Percentiles rank a stretch among this genome's conserved stretches.
phyloP scores from a whole-genome alignment of 2,113 vertebrate genomes.

The Tychaedon coryphoeus region DNA sequence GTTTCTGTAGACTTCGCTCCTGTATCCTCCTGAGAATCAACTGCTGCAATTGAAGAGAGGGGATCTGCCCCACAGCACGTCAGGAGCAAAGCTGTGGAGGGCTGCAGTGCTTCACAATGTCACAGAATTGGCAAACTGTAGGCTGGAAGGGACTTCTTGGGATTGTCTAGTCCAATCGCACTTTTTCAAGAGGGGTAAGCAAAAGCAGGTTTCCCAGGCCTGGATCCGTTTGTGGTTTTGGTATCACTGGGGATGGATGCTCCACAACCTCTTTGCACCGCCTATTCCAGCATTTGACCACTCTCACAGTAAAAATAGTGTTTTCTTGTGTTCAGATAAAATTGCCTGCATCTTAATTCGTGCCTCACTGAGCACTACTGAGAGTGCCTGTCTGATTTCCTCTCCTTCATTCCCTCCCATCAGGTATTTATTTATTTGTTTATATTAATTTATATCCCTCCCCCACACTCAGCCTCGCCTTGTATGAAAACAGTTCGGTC shows the following conservation, averaged over 20 bases:
- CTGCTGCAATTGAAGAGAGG: not conserved
- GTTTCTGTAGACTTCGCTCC: not conserved
- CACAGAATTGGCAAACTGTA: rapidly evolving
- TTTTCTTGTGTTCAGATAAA: not conserved
- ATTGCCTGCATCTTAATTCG: not conserved
- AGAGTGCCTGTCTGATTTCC: not conserved
- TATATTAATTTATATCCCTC: not conserved
- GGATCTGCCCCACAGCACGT: not conserved
- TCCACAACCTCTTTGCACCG: not conserved
- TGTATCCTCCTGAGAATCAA: not conserved
- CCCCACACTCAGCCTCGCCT: not conserved
- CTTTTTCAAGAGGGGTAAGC: not conserved
- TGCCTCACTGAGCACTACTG: not conserved
- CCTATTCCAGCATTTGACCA: not conserved
- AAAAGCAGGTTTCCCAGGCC: not conserved
- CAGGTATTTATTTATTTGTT: not conserved
- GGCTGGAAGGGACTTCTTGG: not conserved
- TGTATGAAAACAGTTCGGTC: not conserved
- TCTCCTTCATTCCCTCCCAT: not conserved
- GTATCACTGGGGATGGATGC: not conserved
- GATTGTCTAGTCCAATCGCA: not conserved
- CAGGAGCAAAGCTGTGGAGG: not conserved
- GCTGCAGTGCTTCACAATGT: not conserved
- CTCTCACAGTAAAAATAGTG: not conserved
- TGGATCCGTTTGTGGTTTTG: not conserved